Base-by-base conservation (phyloP, 2,797 vertebrate genomes). In the Dendrocincla fuliginosa region DNA sequence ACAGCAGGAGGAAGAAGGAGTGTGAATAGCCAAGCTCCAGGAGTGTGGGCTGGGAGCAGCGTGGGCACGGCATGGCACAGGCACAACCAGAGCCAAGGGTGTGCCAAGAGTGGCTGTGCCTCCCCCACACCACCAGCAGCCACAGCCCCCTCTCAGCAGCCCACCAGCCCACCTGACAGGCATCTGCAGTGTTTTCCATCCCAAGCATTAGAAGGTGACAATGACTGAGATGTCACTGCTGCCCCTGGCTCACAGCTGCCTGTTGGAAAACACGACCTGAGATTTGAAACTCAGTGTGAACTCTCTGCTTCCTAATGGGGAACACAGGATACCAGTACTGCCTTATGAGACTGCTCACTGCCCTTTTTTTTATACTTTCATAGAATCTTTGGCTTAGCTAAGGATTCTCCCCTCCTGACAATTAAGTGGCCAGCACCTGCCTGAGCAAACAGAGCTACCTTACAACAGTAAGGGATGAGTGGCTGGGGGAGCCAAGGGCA, bases 21-120 rank as follows among this genome's bases (percentile, higher is more conserved):
- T 20, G 30, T 16, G 46, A 90, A 47, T 10, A 70, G 69, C 56
- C 7, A 7, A 59, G 84, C 52, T 77, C 52, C 9, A 2, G 69
- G 70, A 77, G 32, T 7, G 1, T 1, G 2, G 57, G 35, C 83
- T 49, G 63, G 53, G 47, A 82, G 71, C 0, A 0, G 37, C 3
- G 2, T 37, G 37, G 73, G 68, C 55, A 47, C 0, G 9, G 42
- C 22, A 7, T 3, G 22, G 82, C 64, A 39, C n/a, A 2, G 8
- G 49, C 76, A 76, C 23, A 42, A 8, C 16, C 7, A 3, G 69
- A 74, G 74, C 41, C 1, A 0, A n/a, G 57, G n/a, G 25, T 3
- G 23, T 32, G n/a, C 53, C 4, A 4, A 30, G 71, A 46, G 49
- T 4, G 7, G 52, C 39, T 0, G 0, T 1, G 11, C 24, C 28